A percentile compares a stretch with the other conserved stretches of the same genome.
Conservation (phyloP, 2,888 invertebrate species). For the Caradrina kadenii region DNA sequence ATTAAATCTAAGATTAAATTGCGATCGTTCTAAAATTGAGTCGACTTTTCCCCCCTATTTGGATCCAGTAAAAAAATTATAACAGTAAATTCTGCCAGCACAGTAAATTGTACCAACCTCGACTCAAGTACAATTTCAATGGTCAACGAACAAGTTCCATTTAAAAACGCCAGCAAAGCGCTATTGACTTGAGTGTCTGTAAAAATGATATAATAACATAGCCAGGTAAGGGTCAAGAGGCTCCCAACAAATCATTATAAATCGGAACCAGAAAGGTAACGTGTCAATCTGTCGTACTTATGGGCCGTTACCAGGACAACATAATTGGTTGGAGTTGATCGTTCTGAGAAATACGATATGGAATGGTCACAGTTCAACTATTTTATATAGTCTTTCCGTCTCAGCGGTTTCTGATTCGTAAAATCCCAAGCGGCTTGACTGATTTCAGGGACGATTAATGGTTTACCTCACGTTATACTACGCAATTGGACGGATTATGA, state of each 20-base stretch:
- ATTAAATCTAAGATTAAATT: too few relatives aligned
- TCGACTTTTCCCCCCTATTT: too few relatives aligned
- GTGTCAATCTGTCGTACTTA: conserved; percentile 25
- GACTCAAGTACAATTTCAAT: conserved; percentile 25
- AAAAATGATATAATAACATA: conserved; percentile 51
- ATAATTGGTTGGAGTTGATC: conserved; percentile 13
- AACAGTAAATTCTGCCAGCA: conserved; percentile 18
- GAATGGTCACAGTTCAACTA: conserved; percentile 2
- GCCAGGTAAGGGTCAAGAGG: conserved; percentile 31
- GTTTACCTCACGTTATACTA: conserved; percentile 2
- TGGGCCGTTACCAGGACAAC: conserved; percentile 27
- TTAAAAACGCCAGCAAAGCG: conserved; percentile 41
- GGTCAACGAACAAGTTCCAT: conserved; percentile 32
- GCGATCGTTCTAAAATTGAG: too few relatives aligned
- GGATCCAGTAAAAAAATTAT: not conserved
- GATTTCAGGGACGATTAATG: not conserved
- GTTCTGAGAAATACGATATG: conserved; percentile 1
- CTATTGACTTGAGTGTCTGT: conserved; percentile 47
- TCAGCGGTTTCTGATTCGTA: conserved; percentile 13
- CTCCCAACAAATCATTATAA: conserved; percentile 46
- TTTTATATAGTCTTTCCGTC: conserved; percentile 5
- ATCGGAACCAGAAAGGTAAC: conserved; percentile 21
- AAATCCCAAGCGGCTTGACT: conserved; percentile 17
- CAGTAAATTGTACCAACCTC: conserved; percentile 16
- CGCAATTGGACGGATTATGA: not conserved